Percentiles rank a stretch among this genome's conserved stretches.
Evolutionary conservation across 2,888 invertebrate species (phyloP).

Genomic region (Callimorpha dominula): DNA sequence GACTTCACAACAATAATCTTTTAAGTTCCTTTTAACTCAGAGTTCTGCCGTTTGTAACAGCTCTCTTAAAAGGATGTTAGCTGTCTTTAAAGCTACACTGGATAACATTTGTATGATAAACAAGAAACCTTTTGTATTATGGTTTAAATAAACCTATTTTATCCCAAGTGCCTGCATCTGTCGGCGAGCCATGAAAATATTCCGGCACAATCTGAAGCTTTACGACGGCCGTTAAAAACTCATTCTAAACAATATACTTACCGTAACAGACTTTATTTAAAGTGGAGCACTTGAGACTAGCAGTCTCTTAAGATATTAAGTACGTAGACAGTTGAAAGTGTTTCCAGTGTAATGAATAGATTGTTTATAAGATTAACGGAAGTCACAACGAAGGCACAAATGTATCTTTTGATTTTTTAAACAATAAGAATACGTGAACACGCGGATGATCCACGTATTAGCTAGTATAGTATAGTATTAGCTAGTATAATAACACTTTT

Average conservation of each 20-base stretch:
- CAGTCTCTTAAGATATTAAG: constrained; percentile 3
- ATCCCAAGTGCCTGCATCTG: constrained; percentile 35
- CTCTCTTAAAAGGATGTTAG: not conserved
- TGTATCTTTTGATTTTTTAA: not conserved
- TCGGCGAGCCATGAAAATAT: constrained; percentile 50
- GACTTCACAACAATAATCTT: too few relatives aligned
- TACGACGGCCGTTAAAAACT: constrained; percentile 56
- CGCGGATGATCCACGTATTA: not conserved
- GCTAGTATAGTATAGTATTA: too few relatives aligned
- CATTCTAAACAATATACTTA: constrained; percentile 55
- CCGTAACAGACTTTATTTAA: constrained; percentile 41
- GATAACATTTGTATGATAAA: not conserved
- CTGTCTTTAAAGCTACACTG: not conserved
- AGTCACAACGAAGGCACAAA: not conserved
- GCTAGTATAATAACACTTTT: too few relatives aligned
- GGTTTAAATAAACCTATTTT: not conserved
- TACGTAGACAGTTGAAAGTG: not conserved
- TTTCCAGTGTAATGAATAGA: constrained; percentile 7
- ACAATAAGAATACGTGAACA: too few relatives aligned
- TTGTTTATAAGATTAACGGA: not conserved
- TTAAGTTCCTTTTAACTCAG: too few relatives aligned
- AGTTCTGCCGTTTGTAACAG: not conserved
- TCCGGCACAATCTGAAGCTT: constrained; percentile 48
- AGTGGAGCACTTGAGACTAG: constrained; percentile 15
- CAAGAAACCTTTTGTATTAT: not conserved